These are phyloP conservation scores for Hydractinia echinata DNA, from an alignment of 30 jellyfish, hydroid and myxozoan genomes.

Conservation along the genomic window DNA sequence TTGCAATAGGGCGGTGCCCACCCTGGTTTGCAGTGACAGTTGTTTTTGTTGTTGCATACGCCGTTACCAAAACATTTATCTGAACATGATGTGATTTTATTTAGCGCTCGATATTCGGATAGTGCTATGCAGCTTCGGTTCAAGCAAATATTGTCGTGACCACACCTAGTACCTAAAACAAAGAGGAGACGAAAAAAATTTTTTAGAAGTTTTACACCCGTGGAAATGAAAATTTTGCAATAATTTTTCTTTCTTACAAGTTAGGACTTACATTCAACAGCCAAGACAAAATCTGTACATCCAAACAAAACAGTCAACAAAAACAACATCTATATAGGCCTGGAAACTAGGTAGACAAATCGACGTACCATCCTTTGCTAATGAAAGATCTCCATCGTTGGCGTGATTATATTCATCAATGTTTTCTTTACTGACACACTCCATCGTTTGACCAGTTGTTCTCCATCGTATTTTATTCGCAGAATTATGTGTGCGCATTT, in stretches of 20 bases:
- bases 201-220: too few species aligned
- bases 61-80: constrained; percentile 52
- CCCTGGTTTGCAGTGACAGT: constrained; percentile 49
- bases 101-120: background rate
- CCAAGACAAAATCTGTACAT: too few species aligned
- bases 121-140: constrained; percentile 20
- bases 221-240: too few species aligned
- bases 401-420: background rate
- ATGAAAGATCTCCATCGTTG: background rate
- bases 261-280: too few species aligned
- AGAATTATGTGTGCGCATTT: background rate
- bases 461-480: constrained; percentile 3
- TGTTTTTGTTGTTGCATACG: constrained; percentile 51
- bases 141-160: constrained; percentile 21
- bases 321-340: too few species aligned
- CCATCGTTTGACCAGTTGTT: background rate
- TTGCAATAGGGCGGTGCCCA: constrained; percentile 55
- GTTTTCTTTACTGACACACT: background rate
- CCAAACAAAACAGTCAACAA: too few species aligned
- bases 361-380: constrained; percentile 12
- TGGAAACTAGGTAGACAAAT: too few species aligned
- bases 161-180: constrained; percentile 36
- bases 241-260: too few species aligned
- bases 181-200: background rate
- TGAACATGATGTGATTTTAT: constrained; percentile 42